Base-by-base conservation (phyloP, 2,113 vertebrate genomes). In the Barbus barbus region DNA sequence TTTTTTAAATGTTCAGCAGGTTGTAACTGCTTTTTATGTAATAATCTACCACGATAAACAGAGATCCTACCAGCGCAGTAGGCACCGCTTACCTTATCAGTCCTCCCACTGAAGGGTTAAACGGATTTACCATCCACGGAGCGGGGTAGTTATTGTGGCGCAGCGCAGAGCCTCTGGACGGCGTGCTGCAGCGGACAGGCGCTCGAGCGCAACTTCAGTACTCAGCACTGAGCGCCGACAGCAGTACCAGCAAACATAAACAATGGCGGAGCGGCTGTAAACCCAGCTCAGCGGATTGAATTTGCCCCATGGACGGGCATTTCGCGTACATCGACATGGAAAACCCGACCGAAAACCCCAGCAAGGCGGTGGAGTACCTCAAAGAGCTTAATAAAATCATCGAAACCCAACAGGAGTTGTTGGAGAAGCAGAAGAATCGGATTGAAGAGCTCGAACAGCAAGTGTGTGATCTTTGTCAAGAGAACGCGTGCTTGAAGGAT, bases 371-470 rank as follows among this genome's bases (percentile, higher is more conserved):
- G 87, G 97, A 95, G 93, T 97, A 96, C 88, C 95, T 96, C 12
- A 92, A 94, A 90, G 96, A 96, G 94, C 94, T 95, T 63, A 96
- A 96, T 84, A 95, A 94, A 81, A 95, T 95, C 78, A 97, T 97
- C 53, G 95, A 97, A 92, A 96, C 96, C 61, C 96, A 97, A 90
- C 96, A 97, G 94, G 96, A 94, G 92, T 93, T 97, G 88, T 91
- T 97, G 91, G 96, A 96, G 93, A 96, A 94, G 90, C 96, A 97
- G 92, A 94, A 94, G 91, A 89, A 89, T 87, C 93, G 96, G 76
- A 97, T 97, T 14, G 96, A 96, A 3, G 95, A 96, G 92, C 95
- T 97, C 84, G 96, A 97, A 94, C 93, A 93, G 91, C 96, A 96
- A 93, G 95, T 97, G 92, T 93, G 94, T 81, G 94, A 94, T 88